Evolutionary conservation across 2,113 vertebrate genomes (phyloP).

Genomic region (Phrynosoma platyrhinos): DNA sequence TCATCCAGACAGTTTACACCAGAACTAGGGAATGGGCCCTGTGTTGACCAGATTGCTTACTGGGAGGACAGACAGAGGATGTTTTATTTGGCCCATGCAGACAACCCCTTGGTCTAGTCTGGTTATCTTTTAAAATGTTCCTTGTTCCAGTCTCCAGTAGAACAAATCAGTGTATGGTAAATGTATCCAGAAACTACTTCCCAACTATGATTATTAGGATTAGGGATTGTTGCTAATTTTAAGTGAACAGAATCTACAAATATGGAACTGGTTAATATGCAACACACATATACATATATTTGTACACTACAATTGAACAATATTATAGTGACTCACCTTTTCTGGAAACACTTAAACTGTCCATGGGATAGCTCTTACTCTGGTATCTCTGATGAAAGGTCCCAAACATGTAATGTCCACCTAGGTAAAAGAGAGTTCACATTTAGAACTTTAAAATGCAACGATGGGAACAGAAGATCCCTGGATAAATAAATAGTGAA

Average conservation of each 20-base stretch:
- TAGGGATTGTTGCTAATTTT: background rate
- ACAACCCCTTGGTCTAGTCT: too few relatives aligned
- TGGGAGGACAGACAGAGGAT: too few relatives aligned
- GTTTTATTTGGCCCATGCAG: too few relatives aligned
- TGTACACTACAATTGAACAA: background rate
- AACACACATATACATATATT: background rate
- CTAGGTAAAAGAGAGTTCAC: background rate
- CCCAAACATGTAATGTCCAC: background rate
- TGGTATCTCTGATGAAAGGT: background rate
- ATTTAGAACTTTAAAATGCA: background rate
- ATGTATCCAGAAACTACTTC: background rate
- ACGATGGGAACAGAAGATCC: background rate
- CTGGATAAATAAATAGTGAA: too few relatives aligned
- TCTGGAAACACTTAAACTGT: conserved; percentile 1
- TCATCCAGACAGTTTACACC: too few relatives aligned
- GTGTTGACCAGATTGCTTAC: too few relatives aligned
- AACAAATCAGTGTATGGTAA: background rate
- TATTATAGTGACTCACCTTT: background rate
- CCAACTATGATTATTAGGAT: background rate
- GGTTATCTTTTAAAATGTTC: too few relatives aligned
- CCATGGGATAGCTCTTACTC: background rate
- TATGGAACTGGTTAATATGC: background rate
- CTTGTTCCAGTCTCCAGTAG: too few relatives aligned
- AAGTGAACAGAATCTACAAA: background rate
- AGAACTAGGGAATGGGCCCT: too few relatives aligned